Evolutionary conservation across 2,797 vertebrate genomes (phyloP), one percentile per base, ranked within the genome.

Genomic region (Lepus townsendii): DNA sequence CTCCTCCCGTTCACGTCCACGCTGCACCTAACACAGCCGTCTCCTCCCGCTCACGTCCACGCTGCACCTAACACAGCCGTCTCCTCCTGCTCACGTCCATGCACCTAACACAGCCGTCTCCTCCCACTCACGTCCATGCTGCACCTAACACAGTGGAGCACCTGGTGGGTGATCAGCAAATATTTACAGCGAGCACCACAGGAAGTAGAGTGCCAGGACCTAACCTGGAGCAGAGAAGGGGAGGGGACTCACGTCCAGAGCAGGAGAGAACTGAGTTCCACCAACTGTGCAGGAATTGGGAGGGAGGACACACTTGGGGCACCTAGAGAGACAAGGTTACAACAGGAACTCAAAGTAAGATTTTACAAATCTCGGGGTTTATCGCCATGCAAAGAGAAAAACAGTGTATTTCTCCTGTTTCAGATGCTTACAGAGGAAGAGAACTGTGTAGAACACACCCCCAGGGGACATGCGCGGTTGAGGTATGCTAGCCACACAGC

Each of bases 381-480:
- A 65, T 32, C 38, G 17, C 12, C 35, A 19, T 20, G 19, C 10
- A 68, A n/a, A 85, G 17, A 42, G 11, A 42, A n/a, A 47, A 32
- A 17, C 63, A 52, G 47, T 50, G 12, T 30, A 30, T 63, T 35
- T 84, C 65, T 20, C 10, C 14, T 52, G n/a, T 54, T 71, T 27
- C 26, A 8, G 10, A 65, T 42, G 42, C 27, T 5, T 90, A 71
- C 20, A 32, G 65, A 14, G 27, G 27, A 69, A 24, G 19, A 38
- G 38, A 69, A 42, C 42, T 19, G 19, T 27, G 7, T 24, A 42
- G 60, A 80, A 63, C 14, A 17, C 9, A 9, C 14, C 77, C 62
- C 1, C 24, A 19, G 14, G 35, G 57, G 62, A 38, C 8, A 38
- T 1, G 42, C 26, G 1, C 9, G 2, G 24, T 20, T 0, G 0